Evolutionary conservation across 2,113 vertebrate genomes (phyloP).

Genomic region (Lophochroa leadbeateri): DNA sequence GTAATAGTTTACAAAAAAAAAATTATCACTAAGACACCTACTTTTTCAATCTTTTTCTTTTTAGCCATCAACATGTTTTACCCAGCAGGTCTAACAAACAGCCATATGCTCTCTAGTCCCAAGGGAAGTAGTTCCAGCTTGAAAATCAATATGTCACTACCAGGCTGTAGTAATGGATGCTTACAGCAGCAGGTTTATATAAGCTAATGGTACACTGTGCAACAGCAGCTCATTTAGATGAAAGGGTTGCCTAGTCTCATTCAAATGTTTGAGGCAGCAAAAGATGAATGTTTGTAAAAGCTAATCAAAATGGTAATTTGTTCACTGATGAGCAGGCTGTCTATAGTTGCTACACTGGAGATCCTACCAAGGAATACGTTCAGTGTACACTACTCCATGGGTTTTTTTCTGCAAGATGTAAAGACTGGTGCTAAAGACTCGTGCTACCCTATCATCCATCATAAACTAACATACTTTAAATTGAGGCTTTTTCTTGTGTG

Average conservation of each 20-base stretch:
- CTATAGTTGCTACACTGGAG: background rate
- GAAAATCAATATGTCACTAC: slow-evolving; percentile 66
- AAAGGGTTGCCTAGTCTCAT: slow-evolving; percentile 35
- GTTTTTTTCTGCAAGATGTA: background rate
- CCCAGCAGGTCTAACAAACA: slow-evolving; percentile 40
- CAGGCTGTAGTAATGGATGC: slow-evolving; percentile 61
- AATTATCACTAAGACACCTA: background rate
- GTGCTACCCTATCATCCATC: rapidly evolving
- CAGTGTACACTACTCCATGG: rapidly evolving
- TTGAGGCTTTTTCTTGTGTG: background rate
- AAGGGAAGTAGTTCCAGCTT: slow-evolving; percentile 45
- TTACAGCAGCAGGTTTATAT: slow-evolving; percentile 62
- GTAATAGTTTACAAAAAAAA: background rate
- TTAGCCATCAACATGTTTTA: slow-evolving; percentile 17
- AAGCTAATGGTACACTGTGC: slow-evolving; percentile 26
- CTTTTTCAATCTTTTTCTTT: background rate
- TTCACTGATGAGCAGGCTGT: background rate
- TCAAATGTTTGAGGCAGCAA: background rate
- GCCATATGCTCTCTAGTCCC: slow-evolving; percentile 61
- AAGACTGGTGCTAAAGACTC: background rate
- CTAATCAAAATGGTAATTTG: slow-evolving; percentile 34
- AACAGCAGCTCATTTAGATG: slow-evolving; percentile 56
- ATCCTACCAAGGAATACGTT: background rate
- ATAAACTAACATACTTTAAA: background rate
- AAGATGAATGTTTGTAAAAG: slow-evolving; percentile 4